These are phyloP conservation scores for Polypterus senegalus DNA, from an alignment of 2,113 vertebrate species.

Conservation along the genomic window DNA sequence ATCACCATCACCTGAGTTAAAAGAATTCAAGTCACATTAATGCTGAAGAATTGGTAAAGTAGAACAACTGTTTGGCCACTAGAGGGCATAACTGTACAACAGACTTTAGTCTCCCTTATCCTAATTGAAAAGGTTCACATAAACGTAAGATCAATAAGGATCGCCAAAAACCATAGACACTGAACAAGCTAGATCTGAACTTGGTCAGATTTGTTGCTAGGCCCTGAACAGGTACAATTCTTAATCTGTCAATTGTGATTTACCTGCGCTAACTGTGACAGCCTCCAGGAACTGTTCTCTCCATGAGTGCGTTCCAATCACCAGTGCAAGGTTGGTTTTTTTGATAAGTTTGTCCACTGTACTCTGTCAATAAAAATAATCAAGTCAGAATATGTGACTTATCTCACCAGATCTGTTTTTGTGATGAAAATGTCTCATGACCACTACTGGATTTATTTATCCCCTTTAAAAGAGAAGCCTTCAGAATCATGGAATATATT, in stretches of 20 bases:
- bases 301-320: slow-evolving; percentile 90
- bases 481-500: too few relatives aligned
- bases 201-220: too few relatives aligned
- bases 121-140: too few relatives aligned
- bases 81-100: slow-evolving; percentile 6
- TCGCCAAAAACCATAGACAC: too few relatives aligned
- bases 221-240: too few relatives aligned
- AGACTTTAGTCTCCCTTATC: too few relatives aligned
- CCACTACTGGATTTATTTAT: too few relatives aligned
- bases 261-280: slow-evolving; percentile 86
- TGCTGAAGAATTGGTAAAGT: background rate
- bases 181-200: too few relatives aligned
- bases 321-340: slow-evolving; percentile 87
- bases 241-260: slow-evolving; percentile 3
- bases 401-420: too few relatives aligned
- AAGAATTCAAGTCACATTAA: background rate
- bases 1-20: slow-evolving; percentile 63
- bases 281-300: slow-evolving; percentile 87
- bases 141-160: too few relatives aligned
- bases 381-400: background rate
- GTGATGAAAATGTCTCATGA: too few relatives aligned
- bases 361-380: slow-evolving; percentile 54
- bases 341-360: slow-evolving; percentile 92
- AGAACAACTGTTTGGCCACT: slow-evolving; percentile 3
- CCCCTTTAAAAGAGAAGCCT: too few relatives aligned